Base-by-base conservation (phyloP, 2,888 invertebrate genomes). In the Frankliniella fusca region DNA sequence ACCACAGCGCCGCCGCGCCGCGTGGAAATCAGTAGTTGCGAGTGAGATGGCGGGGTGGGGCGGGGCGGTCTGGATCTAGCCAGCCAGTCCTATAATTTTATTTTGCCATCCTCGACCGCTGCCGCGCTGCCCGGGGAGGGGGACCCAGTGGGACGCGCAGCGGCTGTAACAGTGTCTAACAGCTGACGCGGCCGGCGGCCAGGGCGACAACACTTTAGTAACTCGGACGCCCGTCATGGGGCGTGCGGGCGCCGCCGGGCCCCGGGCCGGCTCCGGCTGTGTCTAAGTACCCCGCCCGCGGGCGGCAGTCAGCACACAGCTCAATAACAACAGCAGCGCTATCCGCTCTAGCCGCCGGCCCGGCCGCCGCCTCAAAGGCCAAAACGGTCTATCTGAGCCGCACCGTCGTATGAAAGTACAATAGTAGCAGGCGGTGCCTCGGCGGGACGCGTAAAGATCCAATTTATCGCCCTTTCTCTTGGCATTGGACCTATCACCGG, bases 381-480 rank as follows among this genome's bases (percentile, higher is more conserved):
- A 76, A 76, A 76, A 76, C 70, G 70, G 70, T 70, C 70, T 70
- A 61, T 61, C 61, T 18, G 20, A 18, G 61, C 3, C 61, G 61
- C 70, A 27, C n/a, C n/a, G 70, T 76, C 27, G 27, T 76, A 76
- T 76, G 70, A 76, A 76, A 76, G 70, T 76, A 76, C 70, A 76
- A 76, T 76, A 76, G 70, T 12, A 61, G 70, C 70, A 11, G 70
- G 65, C 65, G 20, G 18, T 1, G 8, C 65, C 70, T 12, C 54
- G 61, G 27, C 23, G 70, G 23, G 23, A 76, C 70, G 70, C 70
- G 70, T 76, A 76, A 76, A 76, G 70, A 76, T 76, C 70, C 70
- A 76, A 76, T 27, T 76, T 76, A 76, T 76, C 70, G 70, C 70
- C 70, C 70, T 76, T 76, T 76, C 70, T 76, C 70, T 76, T 76